phyloP scores from a whole-genome alignment of 1,140 invertebrate genomes.

The Apocrypta bakeri region DNA sequence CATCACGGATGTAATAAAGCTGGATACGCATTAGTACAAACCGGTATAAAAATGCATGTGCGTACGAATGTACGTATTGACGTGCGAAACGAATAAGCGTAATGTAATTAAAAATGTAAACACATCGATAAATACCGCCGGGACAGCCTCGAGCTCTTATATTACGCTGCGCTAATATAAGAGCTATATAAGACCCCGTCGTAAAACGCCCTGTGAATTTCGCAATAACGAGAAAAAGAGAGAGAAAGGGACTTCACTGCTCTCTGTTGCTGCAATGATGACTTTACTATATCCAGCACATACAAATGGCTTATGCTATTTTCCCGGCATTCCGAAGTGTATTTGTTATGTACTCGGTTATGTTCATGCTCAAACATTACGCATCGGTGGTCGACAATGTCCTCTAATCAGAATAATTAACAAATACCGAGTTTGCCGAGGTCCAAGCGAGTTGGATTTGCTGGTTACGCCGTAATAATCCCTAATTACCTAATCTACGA shows the following conservation, averaged over 20 bases:
- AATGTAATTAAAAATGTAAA: too few relatives aligned
- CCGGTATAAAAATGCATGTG: too few relatives aligned
- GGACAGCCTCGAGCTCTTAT: too few relatives aligned
- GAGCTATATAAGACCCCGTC: background rate
- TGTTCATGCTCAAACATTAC: background rate
- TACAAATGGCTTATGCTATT: background rate
- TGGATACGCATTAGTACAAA: too few relatives aligned
- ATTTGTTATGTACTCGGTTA: slow-evolving; percentile 1
- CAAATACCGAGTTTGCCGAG: background rate
- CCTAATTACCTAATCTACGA: background rate
- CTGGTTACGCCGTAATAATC: background rate
- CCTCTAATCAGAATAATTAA: slow-evolving; percentile 32
- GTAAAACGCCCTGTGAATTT: background rate
- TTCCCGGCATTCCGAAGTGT: background rate
- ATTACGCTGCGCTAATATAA: too few relatives aligned
- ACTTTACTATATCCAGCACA: background rate
- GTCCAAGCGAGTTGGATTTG: background rate
- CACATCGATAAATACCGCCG: too few relatives aligned
- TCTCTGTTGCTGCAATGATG: background rate
- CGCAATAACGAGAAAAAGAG: slow-evolving; percentile 1
- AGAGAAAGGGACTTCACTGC: background rate
- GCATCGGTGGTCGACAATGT: background rate
- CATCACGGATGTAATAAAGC: too few relatives aligned
- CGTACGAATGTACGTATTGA: too few relatives aligned
- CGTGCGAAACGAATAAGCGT: too few relatives aligned